Percentiles rank a stretch among this genome's conserved stretches.
Conservation (phyloP, 2,113 vertebrate species). For the Pomatorhinus ruficollis region DNA sequence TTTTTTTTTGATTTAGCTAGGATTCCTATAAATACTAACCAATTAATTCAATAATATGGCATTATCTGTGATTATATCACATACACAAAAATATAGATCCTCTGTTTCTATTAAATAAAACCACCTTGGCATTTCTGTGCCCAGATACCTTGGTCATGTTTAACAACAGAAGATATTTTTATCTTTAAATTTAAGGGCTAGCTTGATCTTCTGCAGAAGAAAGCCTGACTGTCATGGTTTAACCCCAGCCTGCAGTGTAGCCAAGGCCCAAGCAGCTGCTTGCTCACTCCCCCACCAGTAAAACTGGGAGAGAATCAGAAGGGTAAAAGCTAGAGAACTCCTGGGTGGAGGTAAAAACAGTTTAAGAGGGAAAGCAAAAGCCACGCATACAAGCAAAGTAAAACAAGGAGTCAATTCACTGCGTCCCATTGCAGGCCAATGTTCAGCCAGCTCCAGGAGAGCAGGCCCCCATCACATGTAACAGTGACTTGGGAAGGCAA, state of each 20-base stretch:
- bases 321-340: neutral
- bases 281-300: no score
- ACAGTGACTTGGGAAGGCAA: neutral
- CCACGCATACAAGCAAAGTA: neutral
- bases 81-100: neutral
- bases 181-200: neutral
- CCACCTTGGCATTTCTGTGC: neutral
- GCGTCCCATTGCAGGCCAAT: rapidly evolving
- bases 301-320: neutral
- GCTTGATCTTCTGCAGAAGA: neutral
- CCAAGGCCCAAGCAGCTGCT: neutral
- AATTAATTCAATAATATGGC: neutral
- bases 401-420: neutral
- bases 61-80: neutral
- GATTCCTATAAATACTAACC: neutral
- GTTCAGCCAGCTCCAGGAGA: neutral
- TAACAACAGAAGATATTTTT: neutral
- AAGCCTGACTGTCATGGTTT: neutral
- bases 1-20: neutral
- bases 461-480: rapidly evolving
- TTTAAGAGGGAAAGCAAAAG: neutral
- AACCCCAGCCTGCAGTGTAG: neutral
- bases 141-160: neutral
- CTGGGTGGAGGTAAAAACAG: neutral
- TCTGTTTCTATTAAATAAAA: neutral